A percentile compares a stretch with the other conserved stretches of the same genome.
Evolutionary conservation across 2,888 invertebrate genomes (phyloP).

Genomic region (Dorcus hopei): DNA sequence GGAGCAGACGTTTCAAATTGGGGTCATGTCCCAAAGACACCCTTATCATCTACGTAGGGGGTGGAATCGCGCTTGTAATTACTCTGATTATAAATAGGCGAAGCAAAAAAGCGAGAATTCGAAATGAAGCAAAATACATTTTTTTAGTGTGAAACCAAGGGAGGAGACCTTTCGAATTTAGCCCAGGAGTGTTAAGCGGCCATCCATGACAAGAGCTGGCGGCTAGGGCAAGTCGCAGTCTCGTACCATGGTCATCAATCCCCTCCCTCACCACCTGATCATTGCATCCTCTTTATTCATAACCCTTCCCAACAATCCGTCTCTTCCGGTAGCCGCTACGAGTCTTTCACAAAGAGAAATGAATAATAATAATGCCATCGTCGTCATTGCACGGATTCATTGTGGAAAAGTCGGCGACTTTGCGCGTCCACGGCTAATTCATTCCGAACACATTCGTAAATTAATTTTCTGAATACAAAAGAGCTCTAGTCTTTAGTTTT

Average conservation of each 20-base stretch:
- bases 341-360: constrained; percentile 14
- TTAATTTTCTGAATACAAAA: neutral
- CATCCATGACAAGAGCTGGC: constrained; percentile 15
- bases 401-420: constrained; percentile 2
- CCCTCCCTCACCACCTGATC: constrained; percentile 18
- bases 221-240: constrained; percentile 25
- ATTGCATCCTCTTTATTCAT: constrained; percentile 34
- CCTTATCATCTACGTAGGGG: neutral
- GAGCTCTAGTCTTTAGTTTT: too few species aligned
- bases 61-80: neutral
- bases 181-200: constrained; percentile 6
- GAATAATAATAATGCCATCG: neutral
- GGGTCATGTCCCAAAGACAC: neutral
- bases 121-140: too few species aligned
- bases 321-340: constrained; percentile 32
- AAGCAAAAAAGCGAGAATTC: too few species aligned
- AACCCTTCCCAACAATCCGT: constrained; percentile 34
- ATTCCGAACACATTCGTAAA: neutral
- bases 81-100: too few species aligned
- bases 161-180: neutral
- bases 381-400: neutral
- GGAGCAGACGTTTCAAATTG: constrained; percentile 7
- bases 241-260: constrained; percentile 25
- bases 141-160: neutral
- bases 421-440: constrained; percentile 4